A percentile compares a stretch with the other conserved stretches of the same genome.
Evolutionary conservation across 2,888 invertebrate species (phyloP).

Genomic region (Cheilosia grossa): DNA sequence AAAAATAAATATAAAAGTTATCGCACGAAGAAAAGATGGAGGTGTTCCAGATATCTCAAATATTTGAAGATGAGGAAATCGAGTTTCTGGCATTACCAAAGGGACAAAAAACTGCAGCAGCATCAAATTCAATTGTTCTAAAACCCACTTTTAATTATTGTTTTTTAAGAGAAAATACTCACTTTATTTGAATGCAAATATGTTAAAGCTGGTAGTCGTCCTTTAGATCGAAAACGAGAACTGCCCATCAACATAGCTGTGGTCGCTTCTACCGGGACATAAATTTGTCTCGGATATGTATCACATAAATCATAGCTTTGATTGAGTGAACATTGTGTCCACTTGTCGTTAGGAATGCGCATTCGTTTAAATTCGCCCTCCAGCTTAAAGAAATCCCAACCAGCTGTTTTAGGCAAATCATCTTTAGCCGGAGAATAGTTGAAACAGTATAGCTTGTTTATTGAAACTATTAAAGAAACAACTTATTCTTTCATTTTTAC

Average conservation of each 20-base stretch:
- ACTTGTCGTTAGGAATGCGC: constrained; percentile 96
- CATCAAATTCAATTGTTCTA: no score
- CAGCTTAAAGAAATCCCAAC: constrained; percentile 97
- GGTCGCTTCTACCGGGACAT: constrained; percentile 93
- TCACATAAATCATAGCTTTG: constrained; percentile 98
- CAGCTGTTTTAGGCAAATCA: constrained; percentile 90
- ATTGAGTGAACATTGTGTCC: constrained; percentile 95
- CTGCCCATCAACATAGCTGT: constrained; percentile 95
- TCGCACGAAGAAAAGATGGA: no score
- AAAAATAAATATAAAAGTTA: no score
- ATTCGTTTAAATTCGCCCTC: constrained; percentile 96
- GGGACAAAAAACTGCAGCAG: no score
- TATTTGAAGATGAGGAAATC: no score
- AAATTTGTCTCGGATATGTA: constrained; percentile 97
- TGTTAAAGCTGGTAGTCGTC: constrained; percentile 96
- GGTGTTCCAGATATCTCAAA: no score
- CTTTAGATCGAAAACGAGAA: constrained; percentile 97
- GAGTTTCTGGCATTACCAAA: no score
- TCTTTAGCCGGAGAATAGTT: constrained; percentile 93
- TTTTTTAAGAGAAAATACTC: constrained; percentile 30
- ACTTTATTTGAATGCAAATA: constrained; percentile 94
- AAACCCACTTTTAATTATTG: no score
- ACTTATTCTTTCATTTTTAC: background rate
- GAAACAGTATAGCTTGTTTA: constrained; percentile 96
- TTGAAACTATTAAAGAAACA: constrained; percentile 85